Evolutionary conservation across 1,140 invertebrate genomes (phyloP), one percentile per base, ranked within the genome.

Genomic region (Penaeus chinensis): DNA sequence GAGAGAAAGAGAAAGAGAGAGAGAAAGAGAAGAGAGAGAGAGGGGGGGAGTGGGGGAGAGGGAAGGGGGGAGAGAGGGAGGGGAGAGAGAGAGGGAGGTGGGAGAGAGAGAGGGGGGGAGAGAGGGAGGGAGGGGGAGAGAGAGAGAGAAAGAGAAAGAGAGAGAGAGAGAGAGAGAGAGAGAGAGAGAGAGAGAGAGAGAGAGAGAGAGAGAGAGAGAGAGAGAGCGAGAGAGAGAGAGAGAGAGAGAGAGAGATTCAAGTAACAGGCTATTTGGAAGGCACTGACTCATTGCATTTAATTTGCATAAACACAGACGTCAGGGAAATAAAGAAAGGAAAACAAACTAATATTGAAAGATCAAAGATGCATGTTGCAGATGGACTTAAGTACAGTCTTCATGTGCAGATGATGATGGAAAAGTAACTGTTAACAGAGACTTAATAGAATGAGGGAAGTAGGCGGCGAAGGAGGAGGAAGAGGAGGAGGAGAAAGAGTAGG

Each of bases 261-360:
- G 32, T 19, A 71, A 71, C 32, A 13, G 66, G 32, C 32, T 20
- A 24, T 20, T 71, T 71, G 2, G 32, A 71, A 11, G 16, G 66
- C 32, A 24, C 13, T 11, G n/a, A 32, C n/a, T 71, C 66, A 24
- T 32, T 71, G 66, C 11, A 71, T 24, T 71, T 20, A 24, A 24
- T 71, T 71, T 54, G 54, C 54, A 54, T 54, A 54, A 54, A 32
- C 66, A 71, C n/a, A 71, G 66, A 20, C n/a, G n/a, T 20, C n/a
- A 11, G 19, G 66, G 66, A 13, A 71, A 71, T 71, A 71, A 71
- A 42, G 69, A 74, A 32, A 74, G 69, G 13, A 74, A 74, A 27
- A 74, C 37, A 74, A 74, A 71, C 27, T 18, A 18, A n/a, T 27
- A 42, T 74, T 42, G 69, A 32, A 74, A 74, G 37, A 24, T 32